Percentiles rank a stretch among this genome's conserved stretches.
These are phyloP conservation scores for Apistogramma diplotaenia DNA, from an alignment of 2,113 vertebrate genomes.

Conservation along the genomic window DNA sequence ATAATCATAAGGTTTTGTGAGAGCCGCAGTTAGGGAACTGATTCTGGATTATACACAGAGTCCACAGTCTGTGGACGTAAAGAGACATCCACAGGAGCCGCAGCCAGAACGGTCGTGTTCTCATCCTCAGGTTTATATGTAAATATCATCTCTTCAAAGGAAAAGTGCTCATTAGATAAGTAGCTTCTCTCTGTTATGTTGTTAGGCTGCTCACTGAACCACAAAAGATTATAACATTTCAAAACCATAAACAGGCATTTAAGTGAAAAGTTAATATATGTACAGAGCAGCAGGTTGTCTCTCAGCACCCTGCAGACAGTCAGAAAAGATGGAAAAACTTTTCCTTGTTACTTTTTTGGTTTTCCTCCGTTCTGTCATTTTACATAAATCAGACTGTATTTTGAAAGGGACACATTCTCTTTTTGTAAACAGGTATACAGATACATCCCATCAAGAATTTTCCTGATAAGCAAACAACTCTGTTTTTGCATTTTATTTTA, in stretches of 20 bases:
- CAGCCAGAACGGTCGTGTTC: background rate
- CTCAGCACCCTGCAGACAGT: no score
- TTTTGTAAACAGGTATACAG: background rate
- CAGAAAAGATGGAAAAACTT: no score
- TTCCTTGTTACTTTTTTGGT: no score
- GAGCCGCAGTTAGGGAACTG: fast-evolving
- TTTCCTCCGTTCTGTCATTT: background rate
- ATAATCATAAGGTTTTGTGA: background rate
- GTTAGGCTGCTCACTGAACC: background rate
- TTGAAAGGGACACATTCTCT: background rate
- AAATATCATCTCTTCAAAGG: background rate
- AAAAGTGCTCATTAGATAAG: background rate
- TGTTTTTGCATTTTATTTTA: no score
- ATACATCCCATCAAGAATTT: background rate
- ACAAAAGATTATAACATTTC: background rate
- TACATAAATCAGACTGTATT: background rate
- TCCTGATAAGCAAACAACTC: background rate
- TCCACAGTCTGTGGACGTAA: fast-evolving
- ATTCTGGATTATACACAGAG: background rate
- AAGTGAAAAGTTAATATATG: background rate
- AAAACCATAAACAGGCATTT: background rate
- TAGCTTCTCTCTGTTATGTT: background rate
- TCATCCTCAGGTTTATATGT: background rate
- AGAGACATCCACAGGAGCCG: background rate
- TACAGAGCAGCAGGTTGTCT: background rate